A percentile compares a stretch with the other conserved stretches of the same genome.
These are phyloP conservation scores for Podabrus alpinus DNA, from an alignment of 2,888 invertebrate genomes.

Conservation along the genomic window DNA sequence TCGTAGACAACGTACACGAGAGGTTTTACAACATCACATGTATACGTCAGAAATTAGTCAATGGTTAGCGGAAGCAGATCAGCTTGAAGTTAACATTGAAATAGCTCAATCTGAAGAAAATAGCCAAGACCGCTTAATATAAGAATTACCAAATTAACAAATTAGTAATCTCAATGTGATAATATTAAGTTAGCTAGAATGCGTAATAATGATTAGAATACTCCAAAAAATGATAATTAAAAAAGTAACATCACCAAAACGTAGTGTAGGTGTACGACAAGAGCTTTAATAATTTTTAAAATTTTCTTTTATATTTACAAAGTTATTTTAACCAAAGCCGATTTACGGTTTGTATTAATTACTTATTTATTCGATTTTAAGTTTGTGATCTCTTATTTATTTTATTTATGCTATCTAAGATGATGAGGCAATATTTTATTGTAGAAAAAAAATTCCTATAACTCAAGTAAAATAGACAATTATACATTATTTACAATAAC, in stretches of 20 bases:
- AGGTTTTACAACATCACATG: slow-evolving; percentile 77
- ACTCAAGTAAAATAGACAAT: not conserved
- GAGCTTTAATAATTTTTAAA: not conserved
- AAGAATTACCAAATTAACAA: not conserved
- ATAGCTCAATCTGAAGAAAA: slow-evolving; percentile 10
- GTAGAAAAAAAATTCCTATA: not conserved
- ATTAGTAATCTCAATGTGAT: slow-evolving; percentile 4
- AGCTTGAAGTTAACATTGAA: slow-evolving; percentile 11
- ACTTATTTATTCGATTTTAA: slow-evolving; percentile 1
- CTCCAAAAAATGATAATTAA: not conserved
- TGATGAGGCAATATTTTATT: not conserved
- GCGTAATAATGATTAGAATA: not conserved
- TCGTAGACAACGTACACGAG: slow-evolving; percentile 73
- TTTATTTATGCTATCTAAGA: not conserved
- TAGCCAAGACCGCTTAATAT: slow-evolving; percentile 7
- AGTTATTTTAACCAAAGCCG: not conserved
- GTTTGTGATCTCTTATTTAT: slow-evolving; percentile 5
- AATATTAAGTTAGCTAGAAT: not conserved
- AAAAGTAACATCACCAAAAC: not conserved
- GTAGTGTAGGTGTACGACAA: not conserved
- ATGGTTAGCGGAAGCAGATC: slow-evolving; percentile 66
- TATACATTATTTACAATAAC: not conserved
- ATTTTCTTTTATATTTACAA: not conserved
- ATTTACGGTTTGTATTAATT: not conserved
- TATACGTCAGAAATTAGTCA: slow-evolving; percentile 74